phyloP scores from a whole-genome alignment of 1,140 invertebrate genomes.

The Drosophila leontia region DNA sequence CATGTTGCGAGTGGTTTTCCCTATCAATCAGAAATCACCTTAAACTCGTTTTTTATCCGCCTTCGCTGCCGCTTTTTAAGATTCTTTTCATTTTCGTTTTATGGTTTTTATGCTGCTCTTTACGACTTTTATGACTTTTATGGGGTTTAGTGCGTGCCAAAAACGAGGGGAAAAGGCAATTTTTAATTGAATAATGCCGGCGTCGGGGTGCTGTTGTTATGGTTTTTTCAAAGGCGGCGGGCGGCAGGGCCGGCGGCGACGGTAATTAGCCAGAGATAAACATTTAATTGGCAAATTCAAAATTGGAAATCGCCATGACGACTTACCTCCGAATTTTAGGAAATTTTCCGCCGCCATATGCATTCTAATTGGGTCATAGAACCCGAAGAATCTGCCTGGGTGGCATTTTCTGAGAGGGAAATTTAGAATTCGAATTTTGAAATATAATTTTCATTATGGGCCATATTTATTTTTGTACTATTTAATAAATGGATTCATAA shows the following conservation, averaged over 20 bases:
- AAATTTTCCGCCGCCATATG: constrained; percentile 51
- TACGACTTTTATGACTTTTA: constrained; percentile 84
- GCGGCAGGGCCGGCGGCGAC: constrained; percentile 15
- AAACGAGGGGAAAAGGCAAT: constrained; percentile 68
- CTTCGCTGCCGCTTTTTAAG: constrained; percentile 63
- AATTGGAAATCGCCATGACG: constrained; percentile 60
- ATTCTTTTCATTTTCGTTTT: constrained; percentile 85
- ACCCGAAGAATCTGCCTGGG: constrained; percentile 22
- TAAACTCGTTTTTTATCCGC: constrained; percentile 67
- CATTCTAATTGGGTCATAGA: constrained; percentile 63
- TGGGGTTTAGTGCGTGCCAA: constrained; percentile 85
- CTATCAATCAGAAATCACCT: constrained; percentile 75
- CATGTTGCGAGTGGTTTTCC: constrained; percentile 64
- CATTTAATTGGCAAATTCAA: constrained; percentile 79
- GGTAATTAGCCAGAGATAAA: constrained; percentile 78
- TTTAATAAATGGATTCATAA: no score
- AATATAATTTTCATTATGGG: not conserved
- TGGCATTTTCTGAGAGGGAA: constrained; percentile 3
- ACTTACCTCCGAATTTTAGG: constrained; percentile 1
- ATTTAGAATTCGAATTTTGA: not conserved
- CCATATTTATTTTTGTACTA: not conserved
- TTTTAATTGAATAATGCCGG: constrained; percentile 84
- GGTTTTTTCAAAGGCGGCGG: constrained; percentile 30
- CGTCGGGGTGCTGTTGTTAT: constrained; percentile 46
- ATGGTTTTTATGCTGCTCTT: constrained; percentile 74